Evolutionary conservation across 2,113 vertebrate genomes (phyloP).

Genomic region (Alethe diademata): DNA sequence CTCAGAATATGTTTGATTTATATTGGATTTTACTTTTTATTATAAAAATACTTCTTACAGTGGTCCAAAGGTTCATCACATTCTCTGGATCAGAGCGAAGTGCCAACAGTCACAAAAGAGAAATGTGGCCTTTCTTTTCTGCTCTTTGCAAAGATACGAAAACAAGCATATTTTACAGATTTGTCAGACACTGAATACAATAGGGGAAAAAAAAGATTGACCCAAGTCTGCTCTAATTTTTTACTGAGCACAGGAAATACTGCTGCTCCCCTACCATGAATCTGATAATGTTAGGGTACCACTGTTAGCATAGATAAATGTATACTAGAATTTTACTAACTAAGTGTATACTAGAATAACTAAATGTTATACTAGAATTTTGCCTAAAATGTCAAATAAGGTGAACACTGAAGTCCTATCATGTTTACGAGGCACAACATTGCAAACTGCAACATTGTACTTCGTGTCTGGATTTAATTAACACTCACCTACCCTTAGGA

Average conservation of each 20-base stretch:
- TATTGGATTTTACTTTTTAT: background rate
- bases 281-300: background rate
- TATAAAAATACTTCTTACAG: background rate
- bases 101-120: background rate
- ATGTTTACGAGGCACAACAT: background rate
- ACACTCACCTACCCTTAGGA: fast-evolving
- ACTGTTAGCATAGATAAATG: background rate
- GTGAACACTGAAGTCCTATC: background rate
- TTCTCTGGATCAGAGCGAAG: background rate
- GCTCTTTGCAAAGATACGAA: background rate
- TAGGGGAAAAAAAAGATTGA: background rate
- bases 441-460: background rate
- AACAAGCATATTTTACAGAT: background rate
- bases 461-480: background rate
- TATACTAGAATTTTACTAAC: background rate
- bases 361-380: background rate
- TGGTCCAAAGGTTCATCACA: background rate
- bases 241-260: background rate
- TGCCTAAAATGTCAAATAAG: background rate
- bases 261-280: background rate
- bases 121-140: background rate
- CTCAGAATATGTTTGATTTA: background rate
- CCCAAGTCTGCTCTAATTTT: background rate
- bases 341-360: too few species aligned
- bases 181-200: background rate